Base-by-base conservation (phyloP, 64 coral and sea anemone species). In the Montipora foliosa region DNA sequence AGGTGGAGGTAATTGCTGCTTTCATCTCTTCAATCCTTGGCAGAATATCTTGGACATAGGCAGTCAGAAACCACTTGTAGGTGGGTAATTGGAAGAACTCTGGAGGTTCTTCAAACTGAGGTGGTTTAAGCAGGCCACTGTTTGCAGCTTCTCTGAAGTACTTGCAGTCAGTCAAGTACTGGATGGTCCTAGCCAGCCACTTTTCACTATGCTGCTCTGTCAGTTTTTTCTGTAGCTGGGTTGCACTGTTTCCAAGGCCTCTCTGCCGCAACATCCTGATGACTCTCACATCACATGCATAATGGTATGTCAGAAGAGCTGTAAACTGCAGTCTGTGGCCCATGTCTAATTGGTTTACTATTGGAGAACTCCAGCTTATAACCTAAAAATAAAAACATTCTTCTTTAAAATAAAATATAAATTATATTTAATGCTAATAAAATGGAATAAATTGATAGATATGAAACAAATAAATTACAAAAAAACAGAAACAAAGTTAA, bases 131-230 rank as follows among this genome's bases (percentile, higher is more conserved):
- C 22, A 92, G 90, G 12, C 66, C 66, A 60, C 8, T 74, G 20
- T 92, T 84, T 3, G 49, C 4, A 6, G 80, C 90, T 15, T 92
- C 70, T 29, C 55, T 47, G 29, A 70, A 83, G 75, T 70, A 62
- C 76, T 92, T 55, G 21, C 90, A 92, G 73, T 92, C 90, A 53
- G 29, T 92, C 70, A 92, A 25, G 25, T 84, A 84, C 80, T 83
- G 52, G 49, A 47, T 59, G 13, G 78, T 53, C 4, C 15, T 71
- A 6, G 5, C 49, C 62, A 73, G 89, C 6, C 81, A 82, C 21
- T 50, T 55, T 55, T 91, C 79, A 19, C 79, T 15, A 68, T 91
- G 79, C 8, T 91, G 45, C 46, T 91, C 79, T 11, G 67, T 59
- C 7, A 91, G 67, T 50, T 91, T 91, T 11, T 75, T 91, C 2